Conservation (phyloP, 2,888 invertebrate species). For the Bruchidius siliquastri region DNA sequence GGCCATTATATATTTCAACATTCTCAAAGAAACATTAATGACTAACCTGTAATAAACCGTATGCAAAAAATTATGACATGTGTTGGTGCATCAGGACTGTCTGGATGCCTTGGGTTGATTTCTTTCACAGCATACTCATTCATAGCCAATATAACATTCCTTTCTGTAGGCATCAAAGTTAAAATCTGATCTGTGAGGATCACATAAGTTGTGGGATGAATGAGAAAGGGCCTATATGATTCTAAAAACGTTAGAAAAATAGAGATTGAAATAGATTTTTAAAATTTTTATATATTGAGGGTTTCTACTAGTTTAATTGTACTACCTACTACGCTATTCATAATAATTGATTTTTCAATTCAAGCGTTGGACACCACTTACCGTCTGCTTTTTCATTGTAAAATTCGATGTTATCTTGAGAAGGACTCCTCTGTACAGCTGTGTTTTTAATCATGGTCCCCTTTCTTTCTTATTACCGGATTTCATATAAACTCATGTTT, state of each 20-base stretch:
- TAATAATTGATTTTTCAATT: background rate
- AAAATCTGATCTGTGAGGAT: constrained; percentile 15
- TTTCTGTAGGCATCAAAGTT: constrained; percentile 15
- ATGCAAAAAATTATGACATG: constrained; percentile 19
- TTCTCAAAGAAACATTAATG: background rate
- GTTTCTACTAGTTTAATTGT: background rate
- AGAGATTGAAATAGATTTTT: background rate
- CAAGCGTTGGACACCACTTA: background rate
- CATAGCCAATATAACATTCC: constrained; percentile 19
- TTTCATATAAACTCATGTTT: background rate
- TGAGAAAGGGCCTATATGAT: constrained; percentile 13
- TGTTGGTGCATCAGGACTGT: constrained; percentile 12
- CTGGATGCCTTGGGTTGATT: constrained; percentile 17
- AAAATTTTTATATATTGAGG: background rate
- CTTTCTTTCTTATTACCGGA: background rate
- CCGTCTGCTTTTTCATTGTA: background rate
- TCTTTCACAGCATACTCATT: constrained; percentile 15
- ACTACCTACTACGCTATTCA: background rate
- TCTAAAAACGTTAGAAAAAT: constrained; percentile 6
- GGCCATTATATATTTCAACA: no score
- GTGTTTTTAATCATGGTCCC: background rate
- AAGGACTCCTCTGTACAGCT: background rate
- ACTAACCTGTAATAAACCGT: constrained; percentile 7
- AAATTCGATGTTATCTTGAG: background rate
- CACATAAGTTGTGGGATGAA: constrained; percentile 9